Conservation (phyloP, 2,888 invertebrate species). For the Acleris literana region DNA sequence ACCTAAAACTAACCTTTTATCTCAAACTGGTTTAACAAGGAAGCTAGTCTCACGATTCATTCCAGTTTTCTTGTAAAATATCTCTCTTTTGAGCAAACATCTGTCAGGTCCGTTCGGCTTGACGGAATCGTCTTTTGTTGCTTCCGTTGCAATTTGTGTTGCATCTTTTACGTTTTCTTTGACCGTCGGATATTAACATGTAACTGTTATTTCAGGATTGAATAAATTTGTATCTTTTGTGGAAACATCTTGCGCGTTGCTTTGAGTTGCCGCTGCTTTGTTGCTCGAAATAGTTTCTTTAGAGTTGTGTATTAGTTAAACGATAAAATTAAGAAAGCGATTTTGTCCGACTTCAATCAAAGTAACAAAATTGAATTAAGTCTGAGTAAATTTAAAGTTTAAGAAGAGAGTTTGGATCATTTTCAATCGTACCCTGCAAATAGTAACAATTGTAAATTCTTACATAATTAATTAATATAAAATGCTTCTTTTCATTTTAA, state of each 20-base stretch:
- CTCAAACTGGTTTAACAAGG: slow-evolving; percentile 70
- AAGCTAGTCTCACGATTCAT: slow-evolving; percentile 67
- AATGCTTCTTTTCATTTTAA: too few species aligned
- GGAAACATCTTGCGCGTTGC: slow-evolving; percentile 13
- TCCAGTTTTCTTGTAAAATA: slow-evolving; percentile 67
- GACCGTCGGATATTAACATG: slow-evolving; percentile 25
- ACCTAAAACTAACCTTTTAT: slow-evolving; percentile 42
- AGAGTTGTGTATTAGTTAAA: too few species aligned
- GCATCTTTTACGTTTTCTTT: slow-evolving; percentile 31
- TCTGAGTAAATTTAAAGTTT: too few species aligned
- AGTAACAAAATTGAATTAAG: too few species aligned
- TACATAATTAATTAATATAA: too few species aligned
- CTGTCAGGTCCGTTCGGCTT: slow-evolving; percentile 58
- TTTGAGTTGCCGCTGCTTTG: slow-evolving; percentile 9
- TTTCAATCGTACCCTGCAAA: too few species aligned
- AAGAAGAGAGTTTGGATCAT: too few species aligned
- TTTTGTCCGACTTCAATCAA: too few species aligned
- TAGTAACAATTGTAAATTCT: too few species aligned
- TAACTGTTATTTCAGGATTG: slow-evolving; percentile 22
- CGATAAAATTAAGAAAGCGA: too few species aligned
- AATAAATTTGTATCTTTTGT: slow-evolving; percentile 18
- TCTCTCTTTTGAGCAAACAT: slow-evolving; percentile 49
- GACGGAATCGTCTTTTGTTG: slow-evolving; percentile 52
- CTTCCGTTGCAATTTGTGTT: slow-evolving; percentile 29
- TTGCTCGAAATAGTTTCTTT: background rate